Conservation (phyloP, 2,888 invertebrate species). For the Meiosimyza decipiens region DNA sequence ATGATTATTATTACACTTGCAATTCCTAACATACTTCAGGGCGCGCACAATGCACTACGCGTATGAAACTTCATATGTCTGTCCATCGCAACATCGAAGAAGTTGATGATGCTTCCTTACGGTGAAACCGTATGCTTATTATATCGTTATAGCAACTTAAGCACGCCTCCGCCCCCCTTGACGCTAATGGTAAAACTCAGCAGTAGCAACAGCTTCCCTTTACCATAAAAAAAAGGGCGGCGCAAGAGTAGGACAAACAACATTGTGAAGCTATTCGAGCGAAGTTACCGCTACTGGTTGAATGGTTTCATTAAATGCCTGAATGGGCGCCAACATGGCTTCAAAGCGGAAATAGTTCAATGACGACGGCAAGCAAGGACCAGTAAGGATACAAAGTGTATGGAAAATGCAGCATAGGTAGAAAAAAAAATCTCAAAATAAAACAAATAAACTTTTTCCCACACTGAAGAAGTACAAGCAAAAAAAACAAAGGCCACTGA, state of each 20-base stretch:
- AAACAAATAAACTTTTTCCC: too few relatives aligned
- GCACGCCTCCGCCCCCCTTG: not conserved
- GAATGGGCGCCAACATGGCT: conserved; percentile 58
- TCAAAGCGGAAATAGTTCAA: conserved; percentile 56
- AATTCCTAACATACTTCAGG: not conserved
- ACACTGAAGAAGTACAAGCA: not conserved
- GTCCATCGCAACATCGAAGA: not conserved
- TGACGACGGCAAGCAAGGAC: not conserved
- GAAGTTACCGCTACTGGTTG: conserved; percentile 48
- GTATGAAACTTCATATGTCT: not conserved
- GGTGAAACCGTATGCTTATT: not conserved
- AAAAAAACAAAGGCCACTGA: not conserved
- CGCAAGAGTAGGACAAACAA: conserved; percentile 40
- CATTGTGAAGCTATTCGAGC: conserved; percentile 46
- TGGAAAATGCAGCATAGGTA: conserved; percentile 1
- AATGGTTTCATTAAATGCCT: conserved; percentile 59
- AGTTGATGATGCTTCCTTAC: too few relatives aligned
- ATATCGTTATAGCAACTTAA: not conserved
- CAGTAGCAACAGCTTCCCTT: too few relatives aligned
- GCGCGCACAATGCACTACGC: not conserved
- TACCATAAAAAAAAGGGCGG: too few relatives aligned
- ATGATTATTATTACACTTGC: conserved; percentile 19
- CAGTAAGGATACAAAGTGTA: conserved; percentile 10
- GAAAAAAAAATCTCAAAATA: not conserved
- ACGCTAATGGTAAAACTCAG: too few relatives aligned